phyloP scores from a whole-genome alignment of 2,888 invertebrate species.

The Sarcophaga variegata region DNA sequence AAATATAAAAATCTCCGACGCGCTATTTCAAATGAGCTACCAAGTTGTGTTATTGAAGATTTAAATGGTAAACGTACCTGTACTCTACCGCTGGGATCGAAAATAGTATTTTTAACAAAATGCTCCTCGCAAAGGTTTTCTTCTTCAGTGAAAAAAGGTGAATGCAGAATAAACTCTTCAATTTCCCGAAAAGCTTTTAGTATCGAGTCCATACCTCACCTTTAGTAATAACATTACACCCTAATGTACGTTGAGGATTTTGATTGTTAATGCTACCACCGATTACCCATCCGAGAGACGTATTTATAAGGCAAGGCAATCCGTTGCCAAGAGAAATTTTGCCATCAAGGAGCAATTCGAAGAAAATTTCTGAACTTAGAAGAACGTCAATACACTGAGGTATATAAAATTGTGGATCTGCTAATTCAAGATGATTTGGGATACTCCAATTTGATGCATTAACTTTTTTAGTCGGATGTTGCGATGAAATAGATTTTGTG shows the following conservation, averaged over 20 bases:
- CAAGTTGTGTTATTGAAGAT: constrained; percentile 1
- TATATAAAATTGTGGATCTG: constrained; percentile 49
- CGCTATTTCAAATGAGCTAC: constrained; percentile 46
- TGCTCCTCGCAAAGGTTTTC: constrained; percentile 26
- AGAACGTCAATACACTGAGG: constrained; percentile 52
- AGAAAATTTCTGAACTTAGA: constrained; percentile 54
- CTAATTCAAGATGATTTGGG: constrained; percentile 29
- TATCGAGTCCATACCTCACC: not conserved
- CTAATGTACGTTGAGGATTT: not conserved
- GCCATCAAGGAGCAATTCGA: constrained; percentile 48
- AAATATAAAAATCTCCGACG: constrained; percentile 21
- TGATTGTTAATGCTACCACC: not conserved
- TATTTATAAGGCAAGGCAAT: constrained; percentile 43
- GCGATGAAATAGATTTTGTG: constrained; percentile 52
- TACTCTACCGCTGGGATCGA: constrained; percentile 2
- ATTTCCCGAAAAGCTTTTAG: constrained; percentile 34
- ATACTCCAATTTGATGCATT: constrained; percentile 30
- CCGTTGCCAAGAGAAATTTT: constrained; percentile 52
- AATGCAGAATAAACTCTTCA: not conserved
- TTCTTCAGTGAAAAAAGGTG: not conserved
- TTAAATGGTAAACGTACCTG: constrained; percentile 48
- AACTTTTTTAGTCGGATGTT: constrained; percentile 39
- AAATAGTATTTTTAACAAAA: constrained; percentile 33
- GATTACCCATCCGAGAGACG: constrained; percentile 53
- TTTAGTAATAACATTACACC: constrained; percentile 15